Conservation (phyloP, 2,113 vertebrate species). For the Heterocephalus glaber region DNA sequence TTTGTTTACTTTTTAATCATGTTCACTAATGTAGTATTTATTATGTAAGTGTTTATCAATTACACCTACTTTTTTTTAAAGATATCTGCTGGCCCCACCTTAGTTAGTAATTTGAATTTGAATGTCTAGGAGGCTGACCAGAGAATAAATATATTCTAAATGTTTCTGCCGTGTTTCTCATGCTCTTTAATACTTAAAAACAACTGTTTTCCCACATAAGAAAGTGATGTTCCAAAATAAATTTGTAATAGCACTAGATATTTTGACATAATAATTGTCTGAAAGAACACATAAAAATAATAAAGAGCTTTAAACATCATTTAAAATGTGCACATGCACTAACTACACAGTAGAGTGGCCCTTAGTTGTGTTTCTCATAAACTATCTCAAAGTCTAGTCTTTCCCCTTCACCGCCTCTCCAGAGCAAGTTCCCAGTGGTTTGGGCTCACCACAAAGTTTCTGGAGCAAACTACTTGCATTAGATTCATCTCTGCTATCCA, state of each 20-base stretch:
- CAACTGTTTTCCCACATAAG: not conserved
- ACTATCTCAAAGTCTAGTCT: not conserved
- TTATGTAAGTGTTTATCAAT: not conserved
- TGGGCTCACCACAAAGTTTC: not conserved
- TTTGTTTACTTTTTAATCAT: not conserved
- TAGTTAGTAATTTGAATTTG: not conserved
- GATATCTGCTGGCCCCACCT: not conserved
- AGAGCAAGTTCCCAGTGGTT: not conserved
- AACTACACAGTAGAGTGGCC: not conserved
- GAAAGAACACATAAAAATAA: not conserved
- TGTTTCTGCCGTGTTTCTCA: not conserved
- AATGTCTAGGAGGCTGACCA: not conserved
- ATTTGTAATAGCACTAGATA: not conserved
- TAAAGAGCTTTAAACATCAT: not conserved
- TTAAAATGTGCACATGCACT: not conserved
- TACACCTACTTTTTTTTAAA: not conserved
- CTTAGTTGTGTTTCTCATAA: not conserved
- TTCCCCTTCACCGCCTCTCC: not conserved
- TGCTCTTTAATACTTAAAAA: not conserved
- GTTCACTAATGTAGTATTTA: not conserved
- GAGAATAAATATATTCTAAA: not conserved
- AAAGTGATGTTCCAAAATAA: not conserved
- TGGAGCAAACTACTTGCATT: not conserved
- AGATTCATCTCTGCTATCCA: not conserved
- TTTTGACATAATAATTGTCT: not conserved